Percentiles rank a stretch among this genome's conserved stretches.
These are phyloP conservation scores for Ethmia dodecea DNA, from an alignment of 2,888 invertebrate species.

Conservation along the genomic window DNA sequence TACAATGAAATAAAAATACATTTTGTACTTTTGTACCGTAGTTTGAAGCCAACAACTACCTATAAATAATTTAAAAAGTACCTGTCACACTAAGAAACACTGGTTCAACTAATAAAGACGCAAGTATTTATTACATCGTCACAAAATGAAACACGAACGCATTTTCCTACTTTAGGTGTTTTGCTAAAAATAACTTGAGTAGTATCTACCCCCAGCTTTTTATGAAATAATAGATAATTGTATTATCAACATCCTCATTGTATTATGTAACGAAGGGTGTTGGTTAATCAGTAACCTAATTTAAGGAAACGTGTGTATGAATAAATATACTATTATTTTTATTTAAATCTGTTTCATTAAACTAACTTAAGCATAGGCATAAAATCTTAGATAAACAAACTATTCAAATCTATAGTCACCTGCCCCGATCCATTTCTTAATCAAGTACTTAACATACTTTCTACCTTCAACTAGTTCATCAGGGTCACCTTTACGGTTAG, in stretches of 20 bases:
- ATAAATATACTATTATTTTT: constrained; percentile 62
- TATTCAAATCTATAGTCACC: constrained; percentile 23
- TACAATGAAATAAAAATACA: too few relatives aligned
- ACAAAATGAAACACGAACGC: too few relatives aligned
- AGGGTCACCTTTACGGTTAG: constrained; percentile 36
- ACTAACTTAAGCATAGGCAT: neutral
- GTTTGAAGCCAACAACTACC: too few relatives aligned
- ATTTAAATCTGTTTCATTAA: constrained; percentile 26
- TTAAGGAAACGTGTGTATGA: constrained; percentile 60
- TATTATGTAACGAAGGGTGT: constrained; percentile 62
- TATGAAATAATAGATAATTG: constrained; percentile 1
- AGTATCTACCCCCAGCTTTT: neutral
- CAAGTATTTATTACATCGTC: too few relatives aligned
- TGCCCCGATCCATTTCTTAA: constrained; percentile 55
- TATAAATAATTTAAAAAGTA: too few relatives aligned
- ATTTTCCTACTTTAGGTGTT: too few relatives aligned
- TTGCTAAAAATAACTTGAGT: constrained; percentile 1
- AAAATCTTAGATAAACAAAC: neutral
- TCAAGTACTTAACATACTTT: constrained; percentile 45
- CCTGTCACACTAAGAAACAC: too few relatives aligned
- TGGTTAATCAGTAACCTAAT: constrained; percentile 70
- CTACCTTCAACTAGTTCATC: constrained; percentile 55
- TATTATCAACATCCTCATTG: constrained; percentile 56
- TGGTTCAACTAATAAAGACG: too few relatives aligned
- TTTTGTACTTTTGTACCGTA: too few relatives aligned